A percentile compares a stretch with the other conserved stretches of the same genome.
Evolutionary conservation across 2,797 vertebrate genomes (phyloP).

Genomic region (Silurus aristotelis): DNA sequence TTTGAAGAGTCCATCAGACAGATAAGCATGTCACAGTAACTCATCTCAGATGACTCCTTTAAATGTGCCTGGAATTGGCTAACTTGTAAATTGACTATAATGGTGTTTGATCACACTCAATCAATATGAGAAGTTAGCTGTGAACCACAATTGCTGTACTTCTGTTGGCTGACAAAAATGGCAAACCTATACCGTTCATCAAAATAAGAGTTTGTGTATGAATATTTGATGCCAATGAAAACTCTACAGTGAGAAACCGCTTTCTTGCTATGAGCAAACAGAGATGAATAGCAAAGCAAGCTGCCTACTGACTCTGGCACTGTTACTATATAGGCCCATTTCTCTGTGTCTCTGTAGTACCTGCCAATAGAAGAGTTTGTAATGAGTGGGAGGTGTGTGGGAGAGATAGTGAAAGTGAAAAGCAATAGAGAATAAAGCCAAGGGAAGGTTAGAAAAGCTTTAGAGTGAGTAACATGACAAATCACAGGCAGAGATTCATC

Average conservation of each 20-base stretch:
- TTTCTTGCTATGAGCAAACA: neutral
- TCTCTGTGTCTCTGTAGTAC: constrained; percentile 15
- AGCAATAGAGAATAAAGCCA: neutral
- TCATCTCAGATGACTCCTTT: neutral
- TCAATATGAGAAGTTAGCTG: neutral
- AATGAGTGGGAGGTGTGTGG: constrained; percentile 28
- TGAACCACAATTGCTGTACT: neutral
- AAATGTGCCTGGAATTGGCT: neutral
- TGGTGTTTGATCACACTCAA: neutral
- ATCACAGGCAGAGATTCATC: constrained; percentile 59
- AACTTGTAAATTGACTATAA: neutral
- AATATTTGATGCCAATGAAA: neutral
- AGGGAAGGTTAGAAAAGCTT: constrained; percentile 22
- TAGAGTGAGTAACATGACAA: neutral
- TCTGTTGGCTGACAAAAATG: neutral
- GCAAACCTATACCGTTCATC: neutral
- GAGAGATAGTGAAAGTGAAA: constrained; percentile 18
- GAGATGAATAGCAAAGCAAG: neutral
- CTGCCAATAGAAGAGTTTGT: constrained; percentile 22
- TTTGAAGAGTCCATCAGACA: neutral
- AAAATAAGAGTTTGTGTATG: neutral
- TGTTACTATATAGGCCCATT: constrained; percentile 30
- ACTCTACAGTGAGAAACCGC: neutral
- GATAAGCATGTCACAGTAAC: neutral
- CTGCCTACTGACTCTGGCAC: constrained; percentile 47